Conservation (phyloP, 2,797 vertebrate genomes). For the Aldrovandia affinis region DNA sequence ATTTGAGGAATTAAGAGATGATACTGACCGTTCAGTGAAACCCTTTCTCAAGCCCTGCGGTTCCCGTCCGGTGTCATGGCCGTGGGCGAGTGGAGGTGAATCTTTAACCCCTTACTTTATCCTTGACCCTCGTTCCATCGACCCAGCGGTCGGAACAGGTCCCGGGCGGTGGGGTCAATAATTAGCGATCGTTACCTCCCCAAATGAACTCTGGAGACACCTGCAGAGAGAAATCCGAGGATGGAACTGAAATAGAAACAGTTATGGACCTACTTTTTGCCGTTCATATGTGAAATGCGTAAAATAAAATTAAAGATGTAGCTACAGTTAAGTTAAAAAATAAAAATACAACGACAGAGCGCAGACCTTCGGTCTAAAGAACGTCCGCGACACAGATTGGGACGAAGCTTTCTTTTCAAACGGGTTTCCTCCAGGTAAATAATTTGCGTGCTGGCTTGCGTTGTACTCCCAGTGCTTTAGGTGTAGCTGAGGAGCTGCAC, state of each 20-base stretch:
- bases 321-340: not conserved
- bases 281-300: not conserved
- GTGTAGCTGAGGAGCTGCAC: not conserved
- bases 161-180: not conserved
- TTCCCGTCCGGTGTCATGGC: slow-evolving; percentile 10
- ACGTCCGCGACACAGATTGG: not conserved
- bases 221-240: not conserved
- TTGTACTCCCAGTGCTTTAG: not conserved
- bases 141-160: slow-evolving; percentile 5
- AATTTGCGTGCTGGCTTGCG: not conserved
- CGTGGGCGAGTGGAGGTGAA: slow-evolving; percentile 9
- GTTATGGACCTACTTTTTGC: not conserved
- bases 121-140: slow-evolving; percentile 24
- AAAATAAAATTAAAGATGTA: not conserved
- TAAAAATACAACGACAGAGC: too few species aligned
- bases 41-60: not conserved
- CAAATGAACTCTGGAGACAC: not conserved
- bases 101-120: slow-evolving; percentile 12
- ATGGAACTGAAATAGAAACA: not conserved
- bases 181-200: not conserved
- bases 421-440: not conserved
- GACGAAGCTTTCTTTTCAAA: not conserved
- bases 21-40: not conserved
- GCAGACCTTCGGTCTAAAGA: not conserved
- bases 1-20: not conserved